Conservation (phyloP, 2,888 invertebrate species). For the Operophtera brumata region DNA sequence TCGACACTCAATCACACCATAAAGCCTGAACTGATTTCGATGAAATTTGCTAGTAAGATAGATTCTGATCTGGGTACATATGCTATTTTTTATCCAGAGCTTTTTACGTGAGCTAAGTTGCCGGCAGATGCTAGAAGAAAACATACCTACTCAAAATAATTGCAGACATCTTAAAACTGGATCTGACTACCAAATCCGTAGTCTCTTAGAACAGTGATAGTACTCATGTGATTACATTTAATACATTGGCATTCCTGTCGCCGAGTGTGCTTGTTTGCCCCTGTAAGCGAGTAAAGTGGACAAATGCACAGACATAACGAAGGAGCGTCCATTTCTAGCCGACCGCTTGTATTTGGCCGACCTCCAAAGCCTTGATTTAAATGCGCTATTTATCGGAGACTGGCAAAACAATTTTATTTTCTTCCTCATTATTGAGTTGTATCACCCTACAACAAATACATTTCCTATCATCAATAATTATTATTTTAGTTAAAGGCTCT, state of each 20-base stretch:
- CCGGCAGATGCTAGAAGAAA: too few relatives aligned
- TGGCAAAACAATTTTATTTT: conserved; percentile 44
- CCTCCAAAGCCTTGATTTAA: conserved; percentile 68
- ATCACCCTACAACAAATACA: background rate
- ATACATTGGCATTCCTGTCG: conserved; percentile 61
- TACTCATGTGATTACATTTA: conserved; percentile 43
- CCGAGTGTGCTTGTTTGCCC: conserved; percentile 66
- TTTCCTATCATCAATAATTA: background rate
- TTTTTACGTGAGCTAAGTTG: too few relatives aligned
- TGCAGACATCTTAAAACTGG: too few relatives aligned
- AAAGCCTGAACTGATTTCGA: too few relatives aligned
- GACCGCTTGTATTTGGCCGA: conserved; percentile 56
- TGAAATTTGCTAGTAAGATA: too few relatives aligned
- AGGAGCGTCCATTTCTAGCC: conserved; percentile 39
- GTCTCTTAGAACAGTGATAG: background rate
- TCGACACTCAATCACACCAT: too few relatives aligned
- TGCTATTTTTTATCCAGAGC: too few relatives aligned
- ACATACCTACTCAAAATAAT: too few relatives aligned
- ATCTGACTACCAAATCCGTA: too few relatives aligned
- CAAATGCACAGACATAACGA: conserved; percentile 67
- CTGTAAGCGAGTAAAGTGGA: conserved; percentile 70
- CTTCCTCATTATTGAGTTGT: conserved; percentile 36
- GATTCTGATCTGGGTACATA: too few relatives aligned
- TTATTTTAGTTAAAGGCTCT: background rate
- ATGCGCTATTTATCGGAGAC: conserved; percentile 60